Conservation (phyloP, 2,888 invertebrate genomes). For the Eulithis prunata region DNA sequence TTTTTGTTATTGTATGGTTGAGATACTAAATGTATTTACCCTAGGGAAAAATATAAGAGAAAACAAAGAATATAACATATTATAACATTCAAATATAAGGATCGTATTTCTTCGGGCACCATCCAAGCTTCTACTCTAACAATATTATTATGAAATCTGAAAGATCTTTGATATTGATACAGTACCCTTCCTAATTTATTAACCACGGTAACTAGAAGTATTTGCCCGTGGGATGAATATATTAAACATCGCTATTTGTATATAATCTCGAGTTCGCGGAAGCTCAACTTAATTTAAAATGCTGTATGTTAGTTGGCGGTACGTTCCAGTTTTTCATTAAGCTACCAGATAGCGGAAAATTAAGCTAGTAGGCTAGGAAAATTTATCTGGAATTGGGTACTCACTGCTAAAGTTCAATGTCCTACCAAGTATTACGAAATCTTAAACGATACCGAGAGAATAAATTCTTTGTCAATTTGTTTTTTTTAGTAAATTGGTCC, state of each 20-base stretch:
- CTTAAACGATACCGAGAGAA: no score
- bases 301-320: conserved; percentile 27
- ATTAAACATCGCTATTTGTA: conserved; percentile 3
- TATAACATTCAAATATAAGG: no score
- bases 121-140: no score
- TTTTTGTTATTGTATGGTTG: no score
- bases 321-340: conserved; percentile 30
- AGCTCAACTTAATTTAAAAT: conserved; percentile 30
- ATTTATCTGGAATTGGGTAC: conserved; percentile 17
- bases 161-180: conserved; percentile 1
- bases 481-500: background rate
- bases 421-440: background rate
- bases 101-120: no score
- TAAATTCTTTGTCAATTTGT: background rate
- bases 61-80: no score
- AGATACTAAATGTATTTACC: no score
- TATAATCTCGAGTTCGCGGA: conserved; percentile 16
- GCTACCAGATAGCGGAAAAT: background rate
- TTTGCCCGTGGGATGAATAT: conserved; percentile 7
- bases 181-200: conserved; percentile 2
- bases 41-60: no score
- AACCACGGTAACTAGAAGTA: conserved; percentile 6
- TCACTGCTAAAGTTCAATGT: background rate
- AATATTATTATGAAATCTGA: no score
- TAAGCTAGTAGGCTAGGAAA: conserved; percentile 12